These are phyloP conservation scores for Erebia palarica DNA, from an alignment of 2,888 invertebrate genomes.

Conservation along the genomic window DNA sequence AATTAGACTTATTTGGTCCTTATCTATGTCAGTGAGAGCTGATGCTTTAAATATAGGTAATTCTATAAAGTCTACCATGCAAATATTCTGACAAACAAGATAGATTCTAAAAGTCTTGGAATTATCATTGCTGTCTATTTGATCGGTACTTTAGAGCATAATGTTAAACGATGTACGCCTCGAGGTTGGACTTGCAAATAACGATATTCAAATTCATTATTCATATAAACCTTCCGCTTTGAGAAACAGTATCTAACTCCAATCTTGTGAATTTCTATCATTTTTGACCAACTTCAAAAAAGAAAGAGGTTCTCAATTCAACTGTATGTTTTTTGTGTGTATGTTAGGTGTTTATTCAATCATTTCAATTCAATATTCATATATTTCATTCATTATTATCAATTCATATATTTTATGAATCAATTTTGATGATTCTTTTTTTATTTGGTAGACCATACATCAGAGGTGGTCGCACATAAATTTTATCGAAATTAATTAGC, in stretches of 20 bases:
- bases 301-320: too few relatives aligned
- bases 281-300: too few relatives aligned
- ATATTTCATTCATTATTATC: too few relatives aligned
- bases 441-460: too few relatives aligned
- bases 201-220: slow-evolving; percentile 21
- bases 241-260: not conserved
- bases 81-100: slow-evolving; percentile 19
- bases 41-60: not conserved
- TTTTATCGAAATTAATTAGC: too few relatives aligned
- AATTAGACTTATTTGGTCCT: too few relatives aligned
- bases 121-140: slow-evolving; percentile 14
- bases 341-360: too few relatives aligned
- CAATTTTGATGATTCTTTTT: too few relatives aligned
- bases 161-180: slow-evolving; percentile 13
- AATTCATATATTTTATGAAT: too few relatives aligned
- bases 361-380: too few relatives aligned
- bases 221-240: slow-evolving; percentile 11
- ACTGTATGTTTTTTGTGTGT: too few relatives aligned
- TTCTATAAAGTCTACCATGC: not conserved
- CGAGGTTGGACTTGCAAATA: slow-evolving; percentile 6
- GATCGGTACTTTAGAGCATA: slow-evolving; percentile 13
- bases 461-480: too few relatives aligned
- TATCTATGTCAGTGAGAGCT: not conserved
- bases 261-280: not conserved
- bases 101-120: slow-evolving; percentile 11